A percentile compares a stretch with the other conserved stretches of the same genome.
phyloP scores from a whole-genome alignment of 2,113 vertebrate species.

The Physeter macrocephalus region DNA sequence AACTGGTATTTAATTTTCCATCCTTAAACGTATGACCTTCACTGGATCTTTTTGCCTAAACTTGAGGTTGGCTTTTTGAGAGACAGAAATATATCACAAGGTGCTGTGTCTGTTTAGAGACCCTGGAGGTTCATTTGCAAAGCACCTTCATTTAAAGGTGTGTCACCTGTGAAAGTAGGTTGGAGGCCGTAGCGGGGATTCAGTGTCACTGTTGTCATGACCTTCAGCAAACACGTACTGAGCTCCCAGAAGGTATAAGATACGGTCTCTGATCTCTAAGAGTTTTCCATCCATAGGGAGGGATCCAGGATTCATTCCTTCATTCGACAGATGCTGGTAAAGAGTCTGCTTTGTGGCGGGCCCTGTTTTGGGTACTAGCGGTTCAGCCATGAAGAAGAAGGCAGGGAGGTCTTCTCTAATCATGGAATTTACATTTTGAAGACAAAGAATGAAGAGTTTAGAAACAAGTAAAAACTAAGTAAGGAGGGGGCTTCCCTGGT shows the following conservation, averaged over 20 bases:
- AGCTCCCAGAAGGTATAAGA: not conserved
- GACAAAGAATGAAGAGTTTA: not conserved
- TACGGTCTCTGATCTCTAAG: not conserved
- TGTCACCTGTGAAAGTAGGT: not conserved
- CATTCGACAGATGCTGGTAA: not conserved
- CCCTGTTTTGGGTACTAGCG: not conserved
- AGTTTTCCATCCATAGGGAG: accelerated
- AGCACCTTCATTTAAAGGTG: not conserved
- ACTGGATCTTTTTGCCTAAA: not conserved
- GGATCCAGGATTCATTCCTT: not conserved
- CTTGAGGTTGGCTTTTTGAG: not conserved
- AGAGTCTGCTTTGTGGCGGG: not conserved
- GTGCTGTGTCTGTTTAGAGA: not conserved
- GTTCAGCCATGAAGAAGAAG: not conserved
- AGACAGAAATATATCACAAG: not conserved
- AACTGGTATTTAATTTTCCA: not conserved
- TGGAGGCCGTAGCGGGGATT: not conserved
- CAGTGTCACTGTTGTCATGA: not conserved
- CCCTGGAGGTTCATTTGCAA: not conserved
- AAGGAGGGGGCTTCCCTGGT: no score
- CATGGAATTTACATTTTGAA: not conserved
- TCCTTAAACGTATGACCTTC: not conserved
- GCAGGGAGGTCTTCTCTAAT: no score
- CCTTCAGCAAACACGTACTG: not conserved
- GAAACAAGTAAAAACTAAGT: not conserved